Evolutionary conservation across 2,797 vertebrate species (phyloP), one percentile per base, ranked within the genome.

Genomic region (Micrastur ruficollis): DNA sequence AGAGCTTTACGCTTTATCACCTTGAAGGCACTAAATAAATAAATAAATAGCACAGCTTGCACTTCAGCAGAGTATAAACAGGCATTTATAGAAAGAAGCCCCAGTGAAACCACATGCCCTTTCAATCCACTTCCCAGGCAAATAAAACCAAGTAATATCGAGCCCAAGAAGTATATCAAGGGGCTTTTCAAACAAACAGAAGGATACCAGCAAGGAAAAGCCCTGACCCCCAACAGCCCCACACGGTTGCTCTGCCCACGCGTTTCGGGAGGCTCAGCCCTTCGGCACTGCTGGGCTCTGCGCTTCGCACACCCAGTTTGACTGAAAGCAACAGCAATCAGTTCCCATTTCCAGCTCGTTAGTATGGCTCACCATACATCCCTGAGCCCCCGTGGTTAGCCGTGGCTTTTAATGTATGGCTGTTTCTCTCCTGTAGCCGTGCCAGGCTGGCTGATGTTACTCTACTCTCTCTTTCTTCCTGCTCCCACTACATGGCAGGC

Each of bases 91-190:
- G 94, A 92, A 87, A 36, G 56, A 63, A 96, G 59, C 36, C 86
- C 94, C 89, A 90, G 53, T 76, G 94, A 96, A 97, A 94, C 83
- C 46, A 52, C n/a, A 59, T 52, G 79, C 79, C 89, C 89, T 97
- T 96, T 91, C 95, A 93, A 90, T 93, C 73, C 65, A 74, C 87
- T 93, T 97, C 70, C 78, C 81, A 91, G 78, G 49, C 81, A 95
- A 96, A 96, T 67, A 93, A 95, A 94, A 59, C 46, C 58, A 63
- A 91, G 63, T 31, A 79, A 75, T 42, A 81, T 4, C 0, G 3
- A 97, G 74, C 2, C 2, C 53, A 32, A 56, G 44, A 62, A 89
- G 74, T 42, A 23, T 11, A 95, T 74, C 56, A 74, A 90, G 68
- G 76, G 52, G 56, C 75, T 95, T 95, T 94, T 85, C 92, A 94